Base-by-base conservation (phyloP, 2,113 vertebrate species). In the Pionites leucogaster region DNA sequence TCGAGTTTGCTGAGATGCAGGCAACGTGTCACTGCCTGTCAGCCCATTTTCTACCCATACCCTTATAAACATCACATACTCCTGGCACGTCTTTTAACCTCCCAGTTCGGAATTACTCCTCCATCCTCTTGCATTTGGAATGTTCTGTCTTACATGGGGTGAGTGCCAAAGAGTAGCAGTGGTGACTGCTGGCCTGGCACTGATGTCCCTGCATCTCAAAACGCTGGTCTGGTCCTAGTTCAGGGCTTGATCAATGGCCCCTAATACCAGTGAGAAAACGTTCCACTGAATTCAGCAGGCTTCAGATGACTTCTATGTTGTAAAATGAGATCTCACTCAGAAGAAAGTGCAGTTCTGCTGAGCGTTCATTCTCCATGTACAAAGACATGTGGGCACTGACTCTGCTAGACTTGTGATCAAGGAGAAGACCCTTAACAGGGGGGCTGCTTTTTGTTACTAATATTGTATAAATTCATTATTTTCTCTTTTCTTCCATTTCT, bases 401-500 rank as follows among this genome's bases (percentile, higher is more conserved):
- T 7, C 8, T 72, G 74, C 17, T 39, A 13, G 27, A 16, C n/a
- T 42, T 52, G 70, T 33, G 50, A 44, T 59, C 46, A 17, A 88
- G 62, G 52, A 82, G n/a, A 71, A 47, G 18, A 14, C 17, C n/a
- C 49, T 75, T 44, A 46, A 33, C 3, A 4, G 14, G 8, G 17
- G 23, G 17, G 22, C 10, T 55, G 9, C 8, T 2, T 67, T 90
- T 44, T 88, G 47, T 59, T 63, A 20, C 8, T 47, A 6, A 39
- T 62, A 8, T 55, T 59, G 35, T 35, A 91, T 67, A 90, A 92
- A 91, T 42, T 89, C 11, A 47, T 93, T 83, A 2, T 94, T 78
- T 97, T 68, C 97, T 35, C 24, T 96, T 98, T 80, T 97, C n/a
- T 96, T 89, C 71, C 23, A 35, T 69, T 97, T 93, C 91, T 91